phyloP scores from a whole-genome alignment of 2,797 vertebrate species.

The Syngnathus acus region DNA sequence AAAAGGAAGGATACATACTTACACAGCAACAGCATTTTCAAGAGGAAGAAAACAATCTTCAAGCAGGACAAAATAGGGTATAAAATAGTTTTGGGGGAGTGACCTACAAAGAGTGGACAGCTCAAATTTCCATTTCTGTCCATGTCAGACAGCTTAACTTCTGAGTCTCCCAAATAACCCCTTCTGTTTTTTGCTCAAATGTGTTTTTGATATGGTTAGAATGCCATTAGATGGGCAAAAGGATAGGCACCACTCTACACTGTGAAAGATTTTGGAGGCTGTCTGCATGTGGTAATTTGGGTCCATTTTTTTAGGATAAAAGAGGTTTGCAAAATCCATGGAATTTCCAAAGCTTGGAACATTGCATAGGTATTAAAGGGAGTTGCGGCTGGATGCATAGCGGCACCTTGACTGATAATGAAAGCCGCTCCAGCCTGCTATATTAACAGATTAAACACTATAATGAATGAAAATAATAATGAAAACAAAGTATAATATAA shows the following conservation, averaged over 20 bases:
- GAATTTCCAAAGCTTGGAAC: background rate
- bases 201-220: slow-evolving; percentile 4
- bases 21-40: slow-evolving; percentile 37
- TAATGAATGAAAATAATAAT: too few relatives aligned
- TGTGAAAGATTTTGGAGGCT: background rate
- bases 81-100: slow-evolving; percentile 58
- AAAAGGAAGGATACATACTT: slow-evolving; percentile 31
- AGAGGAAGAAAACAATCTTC: slow-evolving; percentile 43
- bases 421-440: too few relatives aligned
- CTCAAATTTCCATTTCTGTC: slow-evolving; percentile 50
- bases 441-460: too few relatives aligned
- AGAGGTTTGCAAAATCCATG: background rate
- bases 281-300: too few relatives aligned
- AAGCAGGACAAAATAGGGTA: slow-evolving; percentile 45
- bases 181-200: background rate
- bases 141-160: slow-evolving; percentile 47
- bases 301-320: background rate
- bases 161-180: slow-evolving; percentile 33
- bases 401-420: background rate
- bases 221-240: background rate
- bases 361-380: background rate
- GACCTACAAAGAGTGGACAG: slow-evolving; percentile 43
- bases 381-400: background rate
- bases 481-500: too few relatives aligned
- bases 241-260: background rate